Base-by-base conservation (phyloP, 2,888 invertebrate species). In the Meghimatium bilineatum region DNA sequence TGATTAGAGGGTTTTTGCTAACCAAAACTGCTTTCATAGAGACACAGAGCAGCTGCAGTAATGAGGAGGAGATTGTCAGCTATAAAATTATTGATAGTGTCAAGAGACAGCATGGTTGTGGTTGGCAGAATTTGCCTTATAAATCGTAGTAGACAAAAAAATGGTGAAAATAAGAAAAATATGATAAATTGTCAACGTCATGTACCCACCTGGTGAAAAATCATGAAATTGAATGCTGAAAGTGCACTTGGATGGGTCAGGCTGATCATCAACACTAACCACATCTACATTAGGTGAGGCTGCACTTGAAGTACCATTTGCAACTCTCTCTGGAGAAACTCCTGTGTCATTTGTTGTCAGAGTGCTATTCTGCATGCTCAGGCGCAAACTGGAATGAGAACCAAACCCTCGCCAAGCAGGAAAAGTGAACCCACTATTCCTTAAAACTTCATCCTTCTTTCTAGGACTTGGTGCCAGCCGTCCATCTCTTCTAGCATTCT, bases 211-310 rank as follows among this genome's bases (percentile, higher is more conserved):
- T 75, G 75, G 74, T 20, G 71, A 34, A 75, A 83, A 79, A 26
- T 83, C 79, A 74, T 83, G 83, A 66, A 84, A 84, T 69, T 84
- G 84, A 67, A 84, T 84, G 76, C 84, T 84, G 44, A 84, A 80
- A 14, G 52, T 84, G 69, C 79, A 84, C 56, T 80, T 84, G 14
- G 84, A 75, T 29, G 80, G 79, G 34, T 84, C 84, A 34, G 78
- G 71, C 49, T 74, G 84, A 29, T 84, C 84, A 72, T 84, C 84
- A 32, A 84, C 80, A 75, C 84, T 84, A 32, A 84, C 84, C 14
- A 84, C 84, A 76, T 84, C 84, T n/a, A 84, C 72, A 67, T 84
- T 84, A 14, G 84, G 84, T 67, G 84, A 84, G 6, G 84, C 52
- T 66, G 84, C 49, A 56, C 75, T 75, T n/a, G 76, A 80, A 14